A percentile compares a stretch with the other conserved stretches of the same genome.
Conservation (phyloP, 2,113 vertebrate genomes). For the Craseonycteris thonglongyai region DNA sequence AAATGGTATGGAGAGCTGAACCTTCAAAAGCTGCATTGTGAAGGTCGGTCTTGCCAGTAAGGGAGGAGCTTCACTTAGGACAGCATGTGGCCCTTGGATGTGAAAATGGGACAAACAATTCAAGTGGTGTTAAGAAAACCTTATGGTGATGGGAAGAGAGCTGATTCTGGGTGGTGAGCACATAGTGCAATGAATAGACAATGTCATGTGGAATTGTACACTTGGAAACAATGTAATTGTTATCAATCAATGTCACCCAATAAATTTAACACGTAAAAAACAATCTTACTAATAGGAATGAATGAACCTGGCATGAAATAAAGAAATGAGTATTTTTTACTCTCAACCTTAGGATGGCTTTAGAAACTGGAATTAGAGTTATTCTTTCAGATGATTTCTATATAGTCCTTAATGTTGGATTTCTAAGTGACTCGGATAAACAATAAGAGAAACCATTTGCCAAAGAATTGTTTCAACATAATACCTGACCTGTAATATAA, state of each 20-base stretch:
- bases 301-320: not conserved
- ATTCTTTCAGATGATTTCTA: not conserved
- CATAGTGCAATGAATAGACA: too few relatives aligned
- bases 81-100: fast-evolving
- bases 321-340: not conserved
- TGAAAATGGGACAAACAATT: not conserved
- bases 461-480: not conserved
- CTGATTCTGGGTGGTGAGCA: too few relatives aligned
- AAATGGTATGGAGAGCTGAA: not conserved
- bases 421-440: not conserved
- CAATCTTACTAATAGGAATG: not conserved
- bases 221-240: too few relatives aligned
- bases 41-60: not conserved
- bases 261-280: too few relatives aligned
- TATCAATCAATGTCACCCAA: too few relatives aligned
- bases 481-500: not conserved
- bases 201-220: too few relatives aligned
- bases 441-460: not conserved
- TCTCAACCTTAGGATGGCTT: fast-evolving
- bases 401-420: not conserved
- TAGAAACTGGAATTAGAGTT: not conserved
- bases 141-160: too few relatives aligned
- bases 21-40: not conserved
- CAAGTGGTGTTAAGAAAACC: not conserved
- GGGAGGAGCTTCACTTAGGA: not conserved